These are phyloP conservation scores for Echinops telfairi DNA, from an alignment of 2,113 vertebrate genomes.

Conservation along the genomic window DNA sequence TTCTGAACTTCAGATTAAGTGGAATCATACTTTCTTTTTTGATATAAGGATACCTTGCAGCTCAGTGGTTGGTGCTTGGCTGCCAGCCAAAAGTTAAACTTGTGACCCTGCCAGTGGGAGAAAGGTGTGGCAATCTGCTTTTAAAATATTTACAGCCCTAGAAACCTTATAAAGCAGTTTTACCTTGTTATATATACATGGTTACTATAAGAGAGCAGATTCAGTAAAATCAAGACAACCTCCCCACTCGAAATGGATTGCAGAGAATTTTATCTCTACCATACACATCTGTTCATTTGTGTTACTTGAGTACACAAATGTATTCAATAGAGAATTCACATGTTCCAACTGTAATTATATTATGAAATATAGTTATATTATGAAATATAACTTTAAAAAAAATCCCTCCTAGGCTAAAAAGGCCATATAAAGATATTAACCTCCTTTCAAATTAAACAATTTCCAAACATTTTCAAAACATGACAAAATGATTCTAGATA, in stretches of 20 bases:
- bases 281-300: slow-evolving; percentile 3
- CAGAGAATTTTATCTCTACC: slow-evolving; percentile 37
- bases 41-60: no score
- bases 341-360: slow-evolving; percentile 40
- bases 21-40: no score
- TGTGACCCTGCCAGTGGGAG: no score
- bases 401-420: no score
- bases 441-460: background rate
- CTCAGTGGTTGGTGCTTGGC: no score
- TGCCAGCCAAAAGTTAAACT: no score
- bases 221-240: slow-evolving; percentile 29
- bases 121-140: no score
- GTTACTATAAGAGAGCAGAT: background rate
- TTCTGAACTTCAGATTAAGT: no score
- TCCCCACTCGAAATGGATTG: background rate
- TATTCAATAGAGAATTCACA: slow-evolving; percentile 29
- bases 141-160: no score
- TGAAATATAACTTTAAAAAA: slow-evolving; percentile 31
- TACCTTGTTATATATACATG: no score
- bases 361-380: slow-evolving; percentile 39
- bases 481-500: slow-evolving; percentile 51
- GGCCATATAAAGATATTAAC: no score
- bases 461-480: slow-evolving; percentile 40
- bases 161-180: no score
- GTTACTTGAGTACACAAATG: background rate